Conservation (phyloP, 2,797 vertebrate genomes). For the Chelon auratus region DNA sequence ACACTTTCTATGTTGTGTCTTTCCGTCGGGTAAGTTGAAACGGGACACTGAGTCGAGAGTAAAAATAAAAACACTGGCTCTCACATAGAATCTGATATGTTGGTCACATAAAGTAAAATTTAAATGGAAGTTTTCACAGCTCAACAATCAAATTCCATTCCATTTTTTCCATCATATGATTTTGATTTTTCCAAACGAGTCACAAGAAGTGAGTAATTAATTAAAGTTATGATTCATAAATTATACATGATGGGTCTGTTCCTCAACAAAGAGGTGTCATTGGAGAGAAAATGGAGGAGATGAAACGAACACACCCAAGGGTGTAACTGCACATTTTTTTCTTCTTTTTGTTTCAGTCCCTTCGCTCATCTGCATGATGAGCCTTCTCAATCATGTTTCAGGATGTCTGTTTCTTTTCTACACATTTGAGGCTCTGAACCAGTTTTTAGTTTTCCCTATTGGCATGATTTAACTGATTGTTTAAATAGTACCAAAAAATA, state of each 20-base stretch:
- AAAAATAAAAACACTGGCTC: neutral
- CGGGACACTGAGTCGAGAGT: neutral
- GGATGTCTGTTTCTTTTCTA: conserved; percentile 26
- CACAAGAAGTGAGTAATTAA: conserved; percentile 16
- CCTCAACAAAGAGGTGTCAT: conserved; percentile 21
- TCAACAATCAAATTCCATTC: conserved; percentile 23
- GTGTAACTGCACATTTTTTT: conserved; percentile 42
- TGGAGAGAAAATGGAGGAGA: conserved; percentile 14
- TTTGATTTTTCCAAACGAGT: conserved; percentile 4
- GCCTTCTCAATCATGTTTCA: conserved; percentile 51
- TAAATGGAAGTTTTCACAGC: neutral
- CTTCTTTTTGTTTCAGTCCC: conserved; percentile 15
- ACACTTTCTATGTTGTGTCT: conserved; percentile 97
- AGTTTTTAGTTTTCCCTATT: conserved; percentile 56
- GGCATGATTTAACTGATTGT: conserved; percentile 37
- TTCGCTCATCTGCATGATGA: conserved; percentile 25
- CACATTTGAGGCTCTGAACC: conserved; percentile 26
- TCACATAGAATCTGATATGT: conserved; percentile 1
- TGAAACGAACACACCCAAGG: conserved; percentile 20
- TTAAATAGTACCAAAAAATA: conserved; percentile 7
- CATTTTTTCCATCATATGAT: neutral
- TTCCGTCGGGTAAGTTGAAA: conserved; percentile 91
- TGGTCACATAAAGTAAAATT: neutral
- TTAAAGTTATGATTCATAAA: conserved; percentile 22
- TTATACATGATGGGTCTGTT: conserved; percentile 9